These are phyloP conservation scores for Cyprinodon brontotheroides DNA, from an alignment of 2,113 vertebrate species.

Conservation along the genomic window DNA sequence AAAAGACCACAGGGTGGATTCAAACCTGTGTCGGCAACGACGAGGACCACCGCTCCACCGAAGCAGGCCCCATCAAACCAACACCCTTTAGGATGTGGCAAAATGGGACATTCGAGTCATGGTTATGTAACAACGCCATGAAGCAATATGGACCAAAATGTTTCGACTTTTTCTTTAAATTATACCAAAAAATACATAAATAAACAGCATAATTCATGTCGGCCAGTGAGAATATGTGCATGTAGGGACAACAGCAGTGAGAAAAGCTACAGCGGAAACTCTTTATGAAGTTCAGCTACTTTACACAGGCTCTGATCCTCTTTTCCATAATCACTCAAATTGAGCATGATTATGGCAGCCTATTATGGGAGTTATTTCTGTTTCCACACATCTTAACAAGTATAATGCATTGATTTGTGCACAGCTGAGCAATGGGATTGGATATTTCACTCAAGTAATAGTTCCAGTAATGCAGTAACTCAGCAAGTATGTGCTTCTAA, in stretches of 20 bases:
- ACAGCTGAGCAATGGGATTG: constrained; percentile 2
- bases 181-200: not conserved
- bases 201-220: not conserved
- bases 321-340: not conserved
- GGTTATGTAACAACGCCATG: not conserved
- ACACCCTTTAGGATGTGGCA: not conserved
- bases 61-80: too few relatives aligned
- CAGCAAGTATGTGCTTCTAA: constrained; percentile 2
- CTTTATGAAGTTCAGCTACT: not conserved
- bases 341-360: not conserved
- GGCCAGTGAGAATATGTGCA: not conserved
- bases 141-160: not conserved
- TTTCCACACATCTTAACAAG: constrained; percentile 1
- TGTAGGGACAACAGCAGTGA: not conserved
- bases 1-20: too few relatives aligned
- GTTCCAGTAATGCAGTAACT: constrained; percentile 5
- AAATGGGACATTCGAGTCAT: not conserved
- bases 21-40: too few relatives aligned
- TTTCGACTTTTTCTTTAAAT: not conserved
- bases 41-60: too few relatives aligned
- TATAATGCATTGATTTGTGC: not conserved
- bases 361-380: constrained; percentile 6
- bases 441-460: not conserved
- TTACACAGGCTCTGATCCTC: not conserved
- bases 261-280: not conserved